phyloP scores from a whole-genome alignment of 1,140 invertebrate species.

The Brachionus plicatilis region DNA sequence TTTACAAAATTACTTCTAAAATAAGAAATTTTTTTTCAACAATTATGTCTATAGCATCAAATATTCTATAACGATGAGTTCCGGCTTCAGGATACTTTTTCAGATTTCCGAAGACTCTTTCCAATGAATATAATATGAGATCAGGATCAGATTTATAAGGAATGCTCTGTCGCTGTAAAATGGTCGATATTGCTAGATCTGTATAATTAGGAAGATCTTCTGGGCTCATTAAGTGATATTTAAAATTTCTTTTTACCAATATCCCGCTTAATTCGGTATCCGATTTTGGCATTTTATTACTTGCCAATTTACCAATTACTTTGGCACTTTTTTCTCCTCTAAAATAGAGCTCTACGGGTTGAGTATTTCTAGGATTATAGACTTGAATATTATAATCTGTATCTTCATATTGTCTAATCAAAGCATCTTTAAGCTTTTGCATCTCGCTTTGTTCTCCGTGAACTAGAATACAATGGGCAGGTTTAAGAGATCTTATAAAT shows the following conservation, averaged over 20 bases:
- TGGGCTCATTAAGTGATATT: conserved; percentile 87
- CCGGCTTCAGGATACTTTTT: conserved; percentile 7
- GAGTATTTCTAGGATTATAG: conserved; percentile 92
- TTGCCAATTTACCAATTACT: conserved; percentile 82
- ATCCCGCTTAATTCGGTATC: conserved; percentile 76
- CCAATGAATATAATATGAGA: not conserved
- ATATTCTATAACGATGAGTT: conserved; percentile 44
- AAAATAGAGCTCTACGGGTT: conserved; percentile 84
- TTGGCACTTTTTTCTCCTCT: conserved; percentile 93
- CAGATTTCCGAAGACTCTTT: not conserved
- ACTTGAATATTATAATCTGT: conserved; percentile 78
- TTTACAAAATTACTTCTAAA: conserved; percentile 63
- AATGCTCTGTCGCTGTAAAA: conserved; percentile 81
- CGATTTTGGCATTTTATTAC: conserved; percentile 71
- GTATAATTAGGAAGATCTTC: conserved; percentile 88
- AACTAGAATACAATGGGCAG: conserved; percentile 90
- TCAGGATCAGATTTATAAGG: conserved; percentile 67
- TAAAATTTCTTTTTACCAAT: conserved; percentile 93
- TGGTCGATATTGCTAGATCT: conserved; percentile 83
- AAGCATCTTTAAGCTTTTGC: conserved; percentile 83
- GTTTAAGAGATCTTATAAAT: conserved; percentile 86
- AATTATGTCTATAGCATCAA: conserved; percentile 69
- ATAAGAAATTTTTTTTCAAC: conserved; percentile 77
- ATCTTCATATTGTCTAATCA: conserved; percentile 88
- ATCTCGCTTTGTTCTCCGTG: conserved; percentile 99